A percentile compares a stretch with the other conserved stretches of the same genome.
Evolutionary conservation across 1,140 invertebrate species (phyloP).

Genomic region (Macrotrachela quadricornifera): DNA sequence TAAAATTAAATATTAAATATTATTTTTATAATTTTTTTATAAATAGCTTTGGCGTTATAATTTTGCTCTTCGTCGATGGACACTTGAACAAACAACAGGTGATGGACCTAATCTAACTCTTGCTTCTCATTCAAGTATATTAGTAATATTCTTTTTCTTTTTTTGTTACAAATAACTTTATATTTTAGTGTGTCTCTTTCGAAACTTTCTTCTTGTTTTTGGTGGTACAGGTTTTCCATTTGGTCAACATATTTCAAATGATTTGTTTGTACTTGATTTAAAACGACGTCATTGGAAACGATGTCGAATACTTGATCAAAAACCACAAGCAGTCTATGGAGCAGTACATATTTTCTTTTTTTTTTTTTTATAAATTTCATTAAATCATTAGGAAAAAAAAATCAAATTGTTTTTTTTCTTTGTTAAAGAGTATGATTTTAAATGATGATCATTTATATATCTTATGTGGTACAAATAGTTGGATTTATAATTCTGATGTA

Average conservation of each 20-base stretch:
- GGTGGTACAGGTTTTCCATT: slow-evolving; percentile 7
- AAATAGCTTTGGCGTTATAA: slow-evolving; percentile 7
- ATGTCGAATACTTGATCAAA: not conserved
- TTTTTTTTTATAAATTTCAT: not conserved
- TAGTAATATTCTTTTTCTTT: not conserved
- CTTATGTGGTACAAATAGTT: slow-evolving; percentile 5
- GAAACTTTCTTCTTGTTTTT: not conserved
- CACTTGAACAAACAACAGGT: not conserved
- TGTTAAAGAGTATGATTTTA: not conserved
- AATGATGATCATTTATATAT: slow-evolving; percentile 3
- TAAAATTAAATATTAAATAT: not conserved
- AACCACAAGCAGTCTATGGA: not conserved
- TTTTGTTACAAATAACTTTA: not conserved
- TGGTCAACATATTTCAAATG: not conserved
- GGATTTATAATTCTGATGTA: slow-evolving; percentile 5
- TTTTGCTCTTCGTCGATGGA: not conserved
- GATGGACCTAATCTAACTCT: slow-evolving; percentile 1
- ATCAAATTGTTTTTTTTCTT: not conserved
- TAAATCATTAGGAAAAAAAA: not conserved
- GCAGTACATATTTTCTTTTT: not conserved
- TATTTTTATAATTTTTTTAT: not conserved
- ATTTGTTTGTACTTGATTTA: not conserved
- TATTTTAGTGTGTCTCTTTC: no score
- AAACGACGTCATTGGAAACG: slow-evolving; percentile 2
- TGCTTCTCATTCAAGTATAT: slow-evolving; percentile 7